Conservation (phyloP, 2,113 vertebrate species). For the Copsychus sechellarum region DNA sequence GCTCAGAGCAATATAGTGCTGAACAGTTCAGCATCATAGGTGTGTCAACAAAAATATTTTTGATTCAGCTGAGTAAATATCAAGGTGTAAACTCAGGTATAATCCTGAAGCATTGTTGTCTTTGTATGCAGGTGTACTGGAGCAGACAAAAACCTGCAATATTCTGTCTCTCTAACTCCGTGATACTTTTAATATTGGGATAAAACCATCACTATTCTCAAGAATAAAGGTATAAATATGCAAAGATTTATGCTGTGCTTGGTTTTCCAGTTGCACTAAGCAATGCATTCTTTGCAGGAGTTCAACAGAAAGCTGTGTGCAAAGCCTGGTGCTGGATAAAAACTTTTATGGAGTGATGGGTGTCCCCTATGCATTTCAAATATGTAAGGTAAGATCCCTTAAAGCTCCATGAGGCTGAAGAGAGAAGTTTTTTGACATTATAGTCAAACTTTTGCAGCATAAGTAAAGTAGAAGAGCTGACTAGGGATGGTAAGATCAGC, state of each 20-base stretch:
- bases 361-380: background rate
- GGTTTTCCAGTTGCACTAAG: background rate
- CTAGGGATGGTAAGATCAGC: background rate
- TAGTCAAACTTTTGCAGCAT: background rate
- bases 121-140: background rate
- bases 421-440: background rate
- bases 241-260: background rate
- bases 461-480: background rate
- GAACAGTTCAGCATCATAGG: background rate
- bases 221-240: background rate
- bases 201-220: background rate
- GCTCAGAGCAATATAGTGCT: background rate
- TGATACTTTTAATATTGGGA: background rate
- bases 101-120: background rate
- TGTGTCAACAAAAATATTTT: background rate
- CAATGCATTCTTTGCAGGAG: background rate
- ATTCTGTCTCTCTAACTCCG: background rate
- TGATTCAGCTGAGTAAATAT: background rate
- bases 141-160: background rate
- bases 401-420: background rate
- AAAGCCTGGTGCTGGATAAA: background rate
- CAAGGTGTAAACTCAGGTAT: background rate
- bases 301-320: background rate
- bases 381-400: background rate
- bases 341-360: background rate